These are phyloP conservation scores for Oscheius onirici DNA, from an alignment of 2,888 invertebrate genomes.

Conservation along the genomic window DNA sequence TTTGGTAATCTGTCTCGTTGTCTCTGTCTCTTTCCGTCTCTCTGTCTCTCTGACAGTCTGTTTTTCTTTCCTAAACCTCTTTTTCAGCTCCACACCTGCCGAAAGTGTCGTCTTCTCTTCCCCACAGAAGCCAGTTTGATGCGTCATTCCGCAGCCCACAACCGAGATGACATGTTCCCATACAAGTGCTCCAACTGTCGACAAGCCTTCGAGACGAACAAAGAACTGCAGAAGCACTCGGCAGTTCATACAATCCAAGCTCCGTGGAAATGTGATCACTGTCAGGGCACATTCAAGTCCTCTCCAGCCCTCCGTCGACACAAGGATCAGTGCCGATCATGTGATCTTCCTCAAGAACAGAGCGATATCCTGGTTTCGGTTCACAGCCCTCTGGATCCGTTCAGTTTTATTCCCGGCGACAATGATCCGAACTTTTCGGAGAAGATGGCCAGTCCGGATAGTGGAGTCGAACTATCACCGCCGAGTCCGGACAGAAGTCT, in stretches of 20 bases:
- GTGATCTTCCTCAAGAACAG: slow-evolving; percentile 53
- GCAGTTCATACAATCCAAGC: slow-evolving; percentile 55
- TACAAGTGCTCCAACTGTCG: slow-evolving; percentile 48
- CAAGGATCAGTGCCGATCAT: slow-evolving; percentile 64
- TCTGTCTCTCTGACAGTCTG: too few species aligned
- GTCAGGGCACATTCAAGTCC: slow-evolving; percentile 58
- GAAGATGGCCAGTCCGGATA: slow-evolving; percentile 8
- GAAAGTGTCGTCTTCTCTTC: slow-evolving; percentile 65
- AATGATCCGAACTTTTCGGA: slow-evolving; percentile 39
- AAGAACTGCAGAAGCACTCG: slow-evolving; percentile 57
- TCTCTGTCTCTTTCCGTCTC: too few species aligned
- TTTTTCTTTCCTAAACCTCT: too few species aligned
- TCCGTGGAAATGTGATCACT: slow-evolving; percentile 62
- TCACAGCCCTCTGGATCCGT: slow-evolving; percentile 53
- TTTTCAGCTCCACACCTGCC: slow-evolving; percentile 66
- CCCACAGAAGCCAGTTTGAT: slow-evolving; percentile 65
- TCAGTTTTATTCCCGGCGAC: slow-evolving; percentile 53
- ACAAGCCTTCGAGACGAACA: slow-evolving; percentile 57
- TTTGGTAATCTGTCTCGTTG: too few species aligned
- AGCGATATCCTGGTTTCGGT: slow-evolving; percentile 51
- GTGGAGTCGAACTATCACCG: slow-evolving; percentile 23
- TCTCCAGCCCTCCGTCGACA: slow-evolving; percentile 67
- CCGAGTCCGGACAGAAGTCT: slow-evolving; percentile 50
- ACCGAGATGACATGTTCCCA: slow-evolving; percentile 56
- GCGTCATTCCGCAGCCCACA: slow-evolving; percentile 68